Base-by-base conservation (phyloP, 2,113 vertebrate genomes). In the Eidolon helvum region DNA sequence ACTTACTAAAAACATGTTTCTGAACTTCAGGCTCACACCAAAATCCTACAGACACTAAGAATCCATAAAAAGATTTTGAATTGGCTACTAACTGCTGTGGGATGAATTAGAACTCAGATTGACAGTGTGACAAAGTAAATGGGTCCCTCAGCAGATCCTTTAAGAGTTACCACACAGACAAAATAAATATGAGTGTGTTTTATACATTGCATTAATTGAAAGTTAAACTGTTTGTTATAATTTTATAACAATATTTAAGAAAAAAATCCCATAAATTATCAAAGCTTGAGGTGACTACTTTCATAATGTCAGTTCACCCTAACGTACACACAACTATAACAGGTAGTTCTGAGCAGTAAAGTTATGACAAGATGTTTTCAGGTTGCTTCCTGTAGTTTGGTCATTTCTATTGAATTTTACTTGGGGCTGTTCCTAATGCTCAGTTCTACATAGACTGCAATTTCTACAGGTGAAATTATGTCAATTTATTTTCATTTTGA, bases 401-500 rank as follows among this genome's bases (percentile, higher is more conserved):
- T 45, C 35, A 38, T 74, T 74, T 22, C 43, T 66, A 26, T 38
- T 86, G 16, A 71, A 85, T 94, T 94, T 82, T 77, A 80, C 68
- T 66, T 74, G 35, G 14, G 79, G 11, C 16, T 10, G 4, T 53
- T 16, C 48, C 75, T 88, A 77, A 92, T n/a, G 7, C 7, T 63
- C 26, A 10, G 11, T 55, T 68, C 69, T 63, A 88, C 16, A 38
- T 8, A 53, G 61, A 10, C 61, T 72, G 43, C 43, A 85, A 65
- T 77, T 68, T 94, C 66, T 88, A 53, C 35, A 21, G 35, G 16
- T 68, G 90, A 92, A 95, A 85, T 82, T 79, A 50, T 79, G 33
- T 55, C 61, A 65, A 75, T 92, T 97, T 96, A 85, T 91, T 97
- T 97, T 96, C 59, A 74, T 97, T 95, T 94, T 71, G 72, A 22